Evolutionary conservation across 1,140 invertebrate genomes (phyloP).

Genomic region (Euura lappo): DNA sequence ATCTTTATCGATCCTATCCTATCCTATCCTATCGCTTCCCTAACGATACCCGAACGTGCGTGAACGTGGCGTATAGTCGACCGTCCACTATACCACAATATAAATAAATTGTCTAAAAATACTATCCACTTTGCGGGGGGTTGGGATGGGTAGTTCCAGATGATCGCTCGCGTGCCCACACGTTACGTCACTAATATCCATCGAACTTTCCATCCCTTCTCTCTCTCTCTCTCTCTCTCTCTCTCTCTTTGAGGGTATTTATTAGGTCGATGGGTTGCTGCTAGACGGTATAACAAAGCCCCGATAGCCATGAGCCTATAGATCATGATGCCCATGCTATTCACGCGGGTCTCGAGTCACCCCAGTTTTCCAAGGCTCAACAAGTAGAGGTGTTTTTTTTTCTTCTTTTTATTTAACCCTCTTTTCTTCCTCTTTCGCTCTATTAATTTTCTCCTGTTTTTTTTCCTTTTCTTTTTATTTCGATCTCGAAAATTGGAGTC

Average conservation of each 20-base stretch:
- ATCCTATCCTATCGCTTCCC: too few species aligned
- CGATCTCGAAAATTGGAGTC: too few species aligned
- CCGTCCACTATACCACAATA: background rate
- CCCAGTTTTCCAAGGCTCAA: background rate
- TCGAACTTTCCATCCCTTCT: background rate
- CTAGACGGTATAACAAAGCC: too few species aligned
- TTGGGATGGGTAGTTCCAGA: slow-evolving; percentile 36
- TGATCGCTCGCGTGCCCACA: slow-evolving; percentile 48
- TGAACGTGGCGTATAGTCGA: too few species aligned
- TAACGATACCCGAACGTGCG: too few species aligned
- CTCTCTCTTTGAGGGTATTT: slow-evolving; percentile 38
- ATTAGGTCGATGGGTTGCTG: slow-evolving; percentile 28
- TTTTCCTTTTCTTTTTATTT: too few species aligned
- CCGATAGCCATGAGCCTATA: too few species aligned
- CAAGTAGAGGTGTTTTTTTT: background rate
- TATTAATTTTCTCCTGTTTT: background rate
- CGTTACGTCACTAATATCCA: slow-evolving; percentile 30
- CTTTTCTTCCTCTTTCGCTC: background rate
- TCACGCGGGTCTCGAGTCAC: background rate
- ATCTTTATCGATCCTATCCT: too few species aligned
- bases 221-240: slow-evolving; percentile 21
- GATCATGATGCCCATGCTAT: too few species aligned
- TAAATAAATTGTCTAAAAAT: slow-evolving; percentile 38
- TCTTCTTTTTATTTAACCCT: background rate
- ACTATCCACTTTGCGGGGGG: slow-evolving; percentile 27